Conservation (phyloP, 2,888 invertebrate species). For the Cheilosia vulpina region DNA sequence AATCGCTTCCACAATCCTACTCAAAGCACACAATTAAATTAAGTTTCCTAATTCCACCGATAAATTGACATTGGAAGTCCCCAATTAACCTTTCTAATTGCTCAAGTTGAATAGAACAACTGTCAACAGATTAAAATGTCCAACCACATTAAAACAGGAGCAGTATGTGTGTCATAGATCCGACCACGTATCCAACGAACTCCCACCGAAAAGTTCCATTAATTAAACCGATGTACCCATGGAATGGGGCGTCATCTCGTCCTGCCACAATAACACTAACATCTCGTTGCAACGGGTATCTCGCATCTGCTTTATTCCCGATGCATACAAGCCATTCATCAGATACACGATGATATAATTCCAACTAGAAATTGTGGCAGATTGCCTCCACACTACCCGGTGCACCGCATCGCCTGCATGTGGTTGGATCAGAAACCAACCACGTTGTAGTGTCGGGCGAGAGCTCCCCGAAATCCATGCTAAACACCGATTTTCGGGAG, state of each 20-base stretch:
- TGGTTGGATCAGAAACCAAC: background rate
- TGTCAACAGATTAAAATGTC: constrained; percentile 30
- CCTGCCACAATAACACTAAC: constrained; percentile 18
- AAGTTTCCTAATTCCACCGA: background rate
- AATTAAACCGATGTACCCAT: constrained; percentile 18
- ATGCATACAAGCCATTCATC: constrained; percentile 14
- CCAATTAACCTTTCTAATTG: constrained; percentile 23
- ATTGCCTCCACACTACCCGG: background rate
- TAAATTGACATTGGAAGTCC: constrained; percentile 5
- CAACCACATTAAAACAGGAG: constrained; percentile 4
- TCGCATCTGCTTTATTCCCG: constrained; percentile 1
- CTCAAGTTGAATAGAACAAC: constrained; percentile 7
- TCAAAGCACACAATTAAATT: background rate
- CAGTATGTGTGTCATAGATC: background rate
- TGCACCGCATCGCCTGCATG: background rate
- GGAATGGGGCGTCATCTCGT: constrained; percentile 21
- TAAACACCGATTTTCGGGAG: constrained; percentile 36
- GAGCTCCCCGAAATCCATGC: constrained; percentile 14
- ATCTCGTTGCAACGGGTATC: background rate
- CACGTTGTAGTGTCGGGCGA: background rate
- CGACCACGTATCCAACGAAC: background rate
- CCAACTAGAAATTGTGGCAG: constrained; percentile 10
- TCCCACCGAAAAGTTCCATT: constrained; percentile 34
- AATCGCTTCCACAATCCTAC: background rate
- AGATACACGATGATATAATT: constrained; percentile 10